A percentile compares a stretch with the other conserved stretches of the same genome.
Conservation (phyloP, 2,888 invertebrate species). For the Tanytarsus gracilentus region DNA sequence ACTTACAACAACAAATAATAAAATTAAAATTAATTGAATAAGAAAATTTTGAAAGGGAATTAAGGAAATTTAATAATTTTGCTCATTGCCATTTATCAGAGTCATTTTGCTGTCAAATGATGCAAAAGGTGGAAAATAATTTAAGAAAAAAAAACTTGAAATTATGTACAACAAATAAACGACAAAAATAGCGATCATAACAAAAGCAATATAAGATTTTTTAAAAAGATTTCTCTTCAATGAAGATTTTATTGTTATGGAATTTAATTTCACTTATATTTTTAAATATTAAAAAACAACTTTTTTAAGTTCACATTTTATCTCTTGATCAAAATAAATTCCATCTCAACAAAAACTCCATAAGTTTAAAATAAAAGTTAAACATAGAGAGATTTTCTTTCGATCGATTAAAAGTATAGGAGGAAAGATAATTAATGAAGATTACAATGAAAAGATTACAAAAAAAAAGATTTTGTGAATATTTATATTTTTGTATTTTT, state of each 20-base stretch:
- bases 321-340: too few relatives aligned
- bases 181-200: constrained; percentile 8
- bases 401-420: too few relatives aligned
- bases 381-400: too few relatives aligned
- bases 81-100: constrained; percentile 24
- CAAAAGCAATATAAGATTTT: not conserved
- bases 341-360: too few relatives aligned
- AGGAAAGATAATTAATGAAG: too few relatives aligned
- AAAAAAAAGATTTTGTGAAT: too few relatives aligned
- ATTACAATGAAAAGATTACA: too few relatives aligned
- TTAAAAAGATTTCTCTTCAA: not conserved
- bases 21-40: not conserved
- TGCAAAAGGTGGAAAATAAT: not conserved
- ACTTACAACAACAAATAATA: not conserved
- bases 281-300: too few relatives aligned
- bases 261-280: not conserved
- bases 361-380: too few relatives aligned
- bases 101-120: constrained; percentile 24
- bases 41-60: not conserved
- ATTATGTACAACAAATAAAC: constrained; percentile 3
- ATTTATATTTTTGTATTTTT: too few relatives aligned
- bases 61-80: not conserved
- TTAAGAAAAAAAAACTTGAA: not conserved
- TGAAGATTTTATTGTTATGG: not conserved
- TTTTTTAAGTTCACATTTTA: too few relatives aligned